Percentiles rank a stretch among this genome's conserved stretches.
Conservation (phyloP, 1,140 invertebrate species). For the Bombus ignitus region DNA sequence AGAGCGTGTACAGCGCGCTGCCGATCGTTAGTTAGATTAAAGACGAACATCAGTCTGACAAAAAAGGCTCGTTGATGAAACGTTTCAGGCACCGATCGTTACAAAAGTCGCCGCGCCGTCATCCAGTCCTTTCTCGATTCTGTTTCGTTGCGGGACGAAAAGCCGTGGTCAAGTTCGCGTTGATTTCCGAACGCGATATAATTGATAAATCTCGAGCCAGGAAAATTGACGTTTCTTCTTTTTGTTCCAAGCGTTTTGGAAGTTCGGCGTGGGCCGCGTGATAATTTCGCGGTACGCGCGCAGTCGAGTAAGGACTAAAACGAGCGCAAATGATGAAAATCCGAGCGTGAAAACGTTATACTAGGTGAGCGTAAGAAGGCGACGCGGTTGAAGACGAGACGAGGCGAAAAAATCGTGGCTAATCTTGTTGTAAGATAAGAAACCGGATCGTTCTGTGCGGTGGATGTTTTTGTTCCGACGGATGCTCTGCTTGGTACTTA, state of each 20-base stretch:
- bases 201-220: background rate
- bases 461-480: conserved; percentile 42
- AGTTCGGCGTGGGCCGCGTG: background rate
- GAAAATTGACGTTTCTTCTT: background rate
- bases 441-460: conserved; percentile 25
- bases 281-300: background rate
- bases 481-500: conserved; percentile 56
- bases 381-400: background rate
- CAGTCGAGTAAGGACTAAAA: background rate
- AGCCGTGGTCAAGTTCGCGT: background rate
- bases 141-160: background rate
- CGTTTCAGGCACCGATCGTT: conserved; percentile 46
- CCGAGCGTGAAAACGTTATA: background rate
- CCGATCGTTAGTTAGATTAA: conserved; percentile 25
- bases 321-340: background rate
- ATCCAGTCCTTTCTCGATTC: background rate
- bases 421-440: background rate
- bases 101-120: background rate
- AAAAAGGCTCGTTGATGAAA: conserved; percentile 50
- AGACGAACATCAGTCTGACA: conserved; percentile 40
- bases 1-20: background rate
- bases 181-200: too few species aligned
- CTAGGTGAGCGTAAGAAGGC: background rate
- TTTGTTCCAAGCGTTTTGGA: background rate
- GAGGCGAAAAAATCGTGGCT: background rate